phyloP scores from a whole-genome alignment of 2,888 invertebrate genomes.

The Apeira syringaria region DNA sequence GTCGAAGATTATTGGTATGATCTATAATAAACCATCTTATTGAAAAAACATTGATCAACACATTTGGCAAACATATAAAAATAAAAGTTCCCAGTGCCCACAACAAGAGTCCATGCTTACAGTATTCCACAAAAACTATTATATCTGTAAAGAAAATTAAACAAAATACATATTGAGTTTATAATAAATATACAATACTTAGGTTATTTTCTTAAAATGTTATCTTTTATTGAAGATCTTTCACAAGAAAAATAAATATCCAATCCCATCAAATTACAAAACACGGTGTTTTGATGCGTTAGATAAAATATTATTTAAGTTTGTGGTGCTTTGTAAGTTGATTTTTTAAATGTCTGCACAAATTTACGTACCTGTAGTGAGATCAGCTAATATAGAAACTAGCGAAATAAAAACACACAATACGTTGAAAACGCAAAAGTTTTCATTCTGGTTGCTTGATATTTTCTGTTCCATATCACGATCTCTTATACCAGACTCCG shows the following conservation, averaged over 20 bases:
- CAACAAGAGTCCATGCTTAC: conserved; percentile 75
- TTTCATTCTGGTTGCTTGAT: conserved; percentile 64
- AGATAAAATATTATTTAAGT: too few relatives aligned
- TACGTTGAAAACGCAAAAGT: conserved; percentile 77
- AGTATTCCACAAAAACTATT: conserved; percentile 82
- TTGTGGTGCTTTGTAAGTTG: too few relatives aligned
- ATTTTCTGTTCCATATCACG: conserved; percentile 58
- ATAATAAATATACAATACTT: too few relatives aligned
- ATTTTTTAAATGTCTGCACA: too few relatives aligned
- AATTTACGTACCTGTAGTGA: conserved; percentile 79
- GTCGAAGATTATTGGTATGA: conserved; percentile 63
- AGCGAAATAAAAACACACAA: conserved; percentile 82
- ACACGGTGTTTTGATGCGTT: too few relatives aligned
- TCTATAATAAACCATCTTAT: conserved; percentile 83
- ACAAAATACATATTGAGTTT: neutral
- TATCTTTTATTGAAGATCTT: too few relatives aligned
- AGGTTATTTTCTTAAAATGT: too few relatives aligned
- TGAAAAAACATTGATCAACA: conserved; percentile 84
- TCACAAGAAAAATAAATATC: too few relatives aligned
- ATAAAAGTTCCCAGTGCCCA: conserved; percentile 82
- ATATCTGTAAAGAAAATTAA: conserved; percentile 68
- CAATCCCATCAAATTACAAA: too few relatives aligned
- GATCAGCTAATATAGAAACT: conserved; percentile 82
- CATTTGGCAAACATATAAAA: conserved; percentile 81
- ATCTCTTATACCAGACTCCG: conserved; percentile 70